Evolutionary conservation across 2,888 invertebrate genomes (phyloP).

Genomic region (Trachelus iudaicus): DNA sequence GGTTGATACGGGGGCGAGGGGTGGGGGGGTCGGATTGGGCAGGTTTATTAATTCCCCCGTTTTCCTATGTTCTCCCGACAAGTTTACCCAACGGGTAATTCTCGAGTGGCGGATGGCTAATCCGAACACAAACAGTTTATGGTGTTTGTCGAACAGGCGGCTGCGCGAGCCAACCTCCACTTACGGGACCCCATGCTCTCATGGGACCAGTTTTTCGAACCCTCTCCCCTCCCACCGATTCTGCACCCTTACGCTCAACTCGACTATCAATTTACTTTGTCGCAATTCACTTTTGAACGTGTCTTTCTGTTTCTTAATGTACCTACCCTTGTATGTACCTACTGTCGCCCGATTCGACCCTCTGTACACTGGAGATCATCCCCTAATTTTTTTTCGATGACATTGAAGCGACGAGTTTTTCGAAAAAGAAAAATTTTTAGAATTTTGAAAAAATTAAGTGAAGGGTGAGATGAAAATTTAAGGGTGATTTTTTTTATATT

Average conservation of each 20-base stretch:
- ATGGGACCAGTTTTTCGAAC: conserved; percentile 53
- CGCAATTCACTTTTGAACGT: conserved; percentile 46
- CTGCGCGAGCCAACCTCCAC: conserved; percentile 13
- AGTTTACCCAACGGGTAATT: conserved; percentile 43
- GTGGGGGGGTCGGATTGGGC: background rate
- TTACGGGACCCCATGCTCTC: conserved; percentile 32
- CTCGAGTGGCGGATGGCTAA: conserved; percentile 48
- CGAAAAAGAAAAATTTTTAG: accelerated
- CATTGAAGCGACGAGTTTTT: too few relatives aligned
- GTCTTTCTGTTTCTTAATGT: conserved; percentile 16
- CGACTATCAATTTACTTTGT: conserved; percentile 61
- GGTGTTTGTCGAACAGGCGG: conserved; percentile 50
- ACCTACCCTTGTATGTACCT: background rate
- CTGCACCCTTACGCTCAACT: conserved; percentile 49
- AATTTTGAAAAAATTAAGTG: too few relatives aligned
- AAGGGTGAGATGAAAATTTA: background rate
- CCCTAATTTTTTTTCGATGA: background rate
- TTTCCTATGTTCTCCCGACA: conserved; percentile 19
- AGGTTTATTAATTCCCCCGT: background rate
- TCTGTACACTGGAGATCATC: background rate
- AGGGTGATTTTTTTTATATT: background rate
- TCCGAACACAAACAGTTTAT: conserved; percentile 61
- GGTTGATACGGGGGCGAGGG: background rate
- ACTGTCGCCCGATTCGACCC: background rate
- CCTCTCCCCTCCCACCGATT: background rate